Evolutionary conservation across 2,888 invertebrate genomes (phyloP).

Genomic region (Incurvaria masculella): DNA sequence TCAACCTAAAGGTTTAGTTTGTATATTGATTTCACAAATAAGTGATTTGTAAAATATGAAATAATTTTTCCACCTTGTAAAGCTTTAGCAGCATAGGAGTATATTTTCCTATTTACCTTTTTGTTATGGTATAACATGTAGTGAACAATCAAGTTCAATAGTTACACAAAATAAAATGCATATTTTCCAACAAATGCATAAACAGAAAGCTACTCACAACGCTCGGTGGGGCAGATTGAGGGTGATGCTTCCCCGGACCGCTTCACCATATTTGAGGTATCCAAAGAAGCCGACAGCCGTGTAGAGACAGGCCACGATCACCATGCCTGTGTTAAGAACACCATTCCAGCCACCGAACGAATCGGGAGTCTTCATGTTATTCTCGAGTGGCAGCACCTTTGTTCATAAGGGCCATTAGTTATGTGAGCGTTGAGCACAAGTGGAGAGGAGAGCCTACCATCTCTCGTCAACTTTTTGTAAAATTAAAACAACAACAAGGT

Average conservation of each 20-base stretch:
- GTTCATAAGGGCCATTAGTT: too few relatives aligned
- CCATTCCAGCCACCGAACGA: conserved; percentile 84
- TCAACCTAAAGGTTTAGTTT: too few relatives aligned
- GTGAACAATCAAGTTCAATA: neutral
- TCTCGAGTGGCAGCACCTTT: conserved; percentile 88
- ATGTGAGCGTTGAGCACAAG: too few relatives aligned
- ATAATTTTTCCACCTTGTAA: too few relatives aligned
- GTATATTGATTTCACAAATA: too few relatives aligned
- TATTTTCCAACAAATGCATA: neutral
- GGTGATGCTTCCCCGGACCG: conserved; percentile 80
- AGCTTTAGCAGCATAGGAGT: too few relatives aligned
- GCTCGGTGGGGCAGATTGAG: conserved; percentile 71
- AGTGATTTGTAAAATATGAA: too few relatives aligned
- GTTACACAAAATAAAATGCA: neutral
- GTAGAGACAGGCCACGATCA: conserved; percentile 78
- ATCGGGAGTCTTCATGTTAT: conserved; percentile 84
- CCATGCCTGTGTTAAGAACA: conserved; percentile 86
- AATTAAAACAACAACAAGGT: too few relatives aligned
- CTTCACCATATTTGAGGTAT: conserved; percentile 84
- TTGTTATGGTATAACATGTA: neutral
- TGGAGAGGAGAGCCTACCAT: too few relatives aligned
- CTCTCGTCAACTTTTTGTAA: too few relatives aligned
- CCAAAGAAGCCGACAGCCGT: conserved; percentile 89
- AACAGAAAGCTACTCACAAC: conserved; percentile 57
- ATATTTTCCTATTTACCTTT: too few relatives aligned